Conservation (phyloP, 2,113 vertebrate genomes). For the Corythoichthys intestinalis region DNA sequence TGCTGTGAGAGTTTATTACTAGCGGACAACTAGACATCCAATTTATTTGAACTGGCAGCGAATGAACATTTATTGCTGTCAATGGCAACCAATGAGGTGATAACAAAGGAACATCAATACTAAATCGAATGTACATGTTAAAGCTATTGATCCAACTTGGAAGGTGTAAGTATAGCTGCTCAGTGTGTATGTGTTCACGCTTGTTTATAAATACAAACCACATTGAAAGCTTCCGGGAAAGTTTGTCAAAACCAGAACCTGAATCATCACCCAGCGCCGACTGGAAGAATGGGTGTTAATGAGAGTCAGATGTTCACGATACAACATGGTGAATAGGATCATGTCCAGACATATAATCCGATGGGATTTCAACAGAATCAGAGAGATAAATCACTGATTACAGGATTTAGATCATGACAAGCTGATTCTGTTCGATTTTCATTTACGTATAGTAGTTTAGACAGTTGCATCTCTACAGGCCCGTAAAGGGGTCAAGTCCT, state of each 20-base stretch:
- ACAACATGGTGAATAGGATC: constrained; percentile 17
- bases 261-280: constrained; percentile 11
- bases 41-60: too few relatives aligned
- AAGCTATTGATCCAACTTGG: constrained; percentile 28
- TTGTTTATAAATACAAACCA: constrained; percentile 39
- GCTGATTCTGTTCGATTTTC: constrained; percentile 9
- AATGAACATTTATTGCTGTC: too few relatives aligned
- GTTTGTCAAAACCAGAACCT: constrained; percentile 21
- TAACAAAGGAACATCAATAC: constrained; percentile 41
- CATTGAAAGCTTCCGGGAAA: constrained; percentile 3
- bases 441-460: constrained; percentile 6
- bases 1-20: too few relatives aligned
- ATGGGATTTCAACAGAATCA: constrained; percentile 2
- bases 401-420: not conserved
- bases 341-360: constrained; percentile 36
- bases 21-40: too few relatives aligned
- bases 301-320: constrained; percentile 43
- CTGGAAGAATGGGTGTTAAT: constrained; percentile 21
- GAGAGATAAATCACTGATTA: not conserved
- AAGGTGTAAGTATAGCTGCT: constrained; percentile 25
- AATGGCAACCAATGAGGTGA: too few relatives aligned
- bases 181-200: constrained; percentile 11
- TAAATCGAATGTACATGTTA: constrained; percentile 40
- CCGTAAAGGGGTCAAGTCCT: constrained; percentile 29
- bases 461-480: not conserved